Base-by-base conservation (phyloP, 23 tunicate genomes). In the Styela plicata region DNA sequence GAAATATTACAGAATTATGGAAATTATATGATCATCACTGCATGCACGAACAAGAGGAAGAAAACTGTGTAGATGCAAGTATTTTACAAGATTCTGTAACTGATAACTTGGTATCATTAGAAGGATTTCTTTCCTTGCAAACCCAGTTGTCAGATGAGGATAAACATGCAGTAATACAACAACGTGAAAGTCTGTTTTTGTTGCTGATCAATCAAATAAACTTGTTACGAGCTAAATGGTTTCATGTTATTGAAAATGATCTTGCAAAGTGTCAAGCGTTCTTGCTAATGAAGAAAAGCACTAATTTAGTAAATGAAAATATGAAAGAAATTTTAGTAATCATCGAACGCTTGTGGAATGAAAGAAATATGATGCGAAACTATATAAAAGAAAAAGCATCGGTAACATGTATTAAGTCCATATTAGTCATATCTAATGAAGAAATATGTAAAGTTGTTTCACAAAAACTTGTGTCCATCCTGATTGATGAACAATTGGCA, bases 51-150 rank as follows among this genome's bases (percentile, higher is more conserved):
- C 35, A 28, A 30, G 24, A 26, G 36, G 77, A 71, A 71, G 77
- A 71, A 32, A 71, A 32, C 29, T 34, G 37, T 21, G 77, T 71
- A 19, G 77, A 71, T 29, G 77, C 77, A 16, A 32, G 37, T n/a
- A 71, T 71, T 17, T 30, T 71, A 30, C 77, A 71, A 71, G 77
- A 71, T 71, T 27, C 77, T 31, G 77, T 71, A n/a, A 30, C 77
- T 3, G 77, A 71, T 32, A 29, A 71, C 77, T 17, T 71, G 17
- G 3, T 71, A 22, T 27, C 35, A 2, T 29, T 71, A 34, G 77
- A 71, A 71, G 29, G 34, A 28, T 32, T 71, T 34, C 5, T 71
- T 27, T 34, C 24, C 7, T 18, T 71, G 3, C 77, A 71, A 71
- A 71, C 29, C 35, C 16, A 27, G 24, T 32, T 71, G 23, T 30